Evolutionary conservation across 2,797 vertebrate species (phyloP).

Genomic region (Merluccius polli): DNA sequence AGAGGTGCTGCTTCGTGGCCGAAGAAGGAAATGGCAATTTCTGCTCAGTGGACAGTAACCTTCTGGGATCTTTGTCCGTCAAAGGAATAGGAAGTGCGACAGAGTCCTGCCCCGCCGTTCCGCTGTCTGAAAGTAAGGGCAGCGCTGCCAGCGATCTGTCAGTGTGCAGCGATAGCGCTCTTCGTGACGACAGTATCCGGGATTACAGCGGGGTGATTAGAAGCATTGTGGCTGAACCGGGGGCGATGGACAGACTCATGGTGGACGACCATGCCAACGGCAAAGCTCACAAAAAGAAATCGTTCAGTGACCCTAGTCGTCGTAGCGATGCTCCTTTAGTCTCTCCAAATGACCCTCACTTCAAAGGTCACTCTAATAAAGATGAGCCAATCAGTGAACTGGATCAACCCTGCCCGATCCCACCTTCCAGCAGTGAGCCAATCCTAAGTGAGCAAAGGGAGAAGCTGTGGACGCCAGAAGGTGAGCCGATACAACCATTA

Average conservation of each 20-base stretch:
- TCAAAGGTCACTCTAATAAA: slow-evolving; percentile 67
- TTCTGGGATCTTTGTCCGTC: slow-evolving; percentile 85
- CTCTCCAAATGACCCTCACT: slow-evolving; percentile 58
- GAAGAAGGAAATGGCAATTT: slow-evolving; percentile 80
- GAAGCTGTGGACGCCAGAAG: slow-evolving; percentile 63
- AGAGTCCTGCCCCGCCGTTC: slow-evolving; percentile 60
- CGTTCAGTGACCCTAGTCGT: slow-evolving; percentile 93
- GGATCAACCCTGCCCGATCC: slow-evolving; percentile 77
- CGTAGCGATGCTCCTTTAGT: slow-evolving; percentile 74
- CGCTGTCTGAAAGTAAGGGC: slow-evolving; percentile 75
- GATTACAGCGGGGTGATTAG: slow-evolving; percentile 89
- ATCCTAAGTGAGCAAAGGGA: slow-evolving; percentile 83
- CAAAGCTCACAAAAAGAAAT: slow-evolving; percentile 95
- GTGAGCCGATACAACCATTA: slow-evolving; percentile 31
- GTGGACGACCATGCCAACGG: slow-evolving; percentile 83
- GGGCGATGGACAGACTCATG: slow-evolving; percentile 83
- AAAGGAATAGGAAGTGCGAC: slow-evolving; percentile 72
- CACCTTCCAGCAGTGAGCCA: slow-evolving; percentile 91
- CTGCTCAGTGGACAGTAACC: slow-evolving; percentile 87
- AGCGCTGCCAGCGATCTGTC: slow-evolving; percentile 91
- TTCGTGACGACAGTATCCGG: slow-evolving; percentile 67
- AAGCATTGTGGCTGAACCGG: slow-evolving; percentile 89
- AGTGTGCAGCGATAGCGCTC: slow-evolving; percentile 81
- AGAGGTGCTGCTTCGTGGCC: slow-evolving; percentile 74
- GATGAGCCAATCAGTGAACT: slow-evolving; percentile 84